These are phyloP conservation scores for Pseudococcus longispinus DNA, from an alignment of 2,888 invertebrate species.

Conservation along the genomic window DNA sequence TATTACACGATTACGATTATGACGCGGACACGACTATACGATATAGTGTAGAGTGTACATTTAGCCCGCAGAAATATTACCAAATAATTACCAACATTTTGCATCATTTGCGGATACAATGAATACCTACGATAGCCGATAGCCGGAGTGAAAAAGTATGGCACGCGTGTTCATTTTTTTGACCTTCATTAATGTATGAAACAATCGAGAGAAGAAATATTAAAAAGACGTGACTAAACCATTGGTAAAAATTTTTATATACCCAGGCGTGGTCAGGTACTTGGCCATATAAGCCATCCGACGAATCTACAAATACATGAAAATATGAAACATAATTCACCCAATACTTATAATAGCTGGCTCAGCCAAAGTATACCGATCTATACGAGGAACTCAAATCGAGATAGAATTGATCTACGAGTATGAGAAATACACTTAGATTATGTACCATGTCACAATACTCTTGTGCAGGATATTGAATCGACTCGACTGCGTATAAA, in stretches of 20 bases:
- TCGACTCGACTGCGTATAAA: background rate
- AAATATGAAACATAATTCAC: background rate
- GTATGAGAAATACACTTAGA: background rate
- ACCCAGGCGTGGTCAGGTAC: slow-evolving; percentile 18
- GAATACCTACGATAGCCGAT: background rate
- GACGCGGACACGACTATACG: slow-evolving; percentile 13
- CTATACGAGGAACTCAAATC: background rate
- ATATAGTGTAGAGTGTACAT: background rate
- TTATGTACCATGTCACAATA: background rate
- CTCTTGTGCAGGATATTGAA: background rate
- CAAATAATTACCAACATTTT: slow-evolving; percentile 45
- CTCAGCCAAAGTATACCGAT: background rate
- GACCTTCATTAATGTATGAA: slow-evolving; percentile 28
- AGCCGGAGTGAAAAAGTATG: slow-evolving; percentile 22
- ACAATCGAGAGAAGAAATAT: slow-evolving; percentile 47
- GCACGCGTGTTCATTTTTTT: slow-evolving; percentile 29
- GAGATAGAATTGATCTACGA: background rate
- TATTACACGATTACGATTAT: background rate
- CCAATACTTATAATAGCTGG: background rate
- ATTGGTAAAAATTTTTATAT: slow-evolving; percentile 28
- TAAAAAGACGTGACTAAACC: slow-evolving; percentile 43
- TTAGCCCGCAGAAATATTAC: slow-evolving; percentile 42
- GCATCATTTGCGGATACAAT: slow-evolving; percentile 40
- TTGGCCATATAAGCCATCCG: background rate
- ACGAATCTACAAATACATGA: background rate